These are phyloP conservation scores for Chaetura pelagica DNA, from an alignment of 2,113 vertebrate genomes.

Conservation along the genomic window DNA sequence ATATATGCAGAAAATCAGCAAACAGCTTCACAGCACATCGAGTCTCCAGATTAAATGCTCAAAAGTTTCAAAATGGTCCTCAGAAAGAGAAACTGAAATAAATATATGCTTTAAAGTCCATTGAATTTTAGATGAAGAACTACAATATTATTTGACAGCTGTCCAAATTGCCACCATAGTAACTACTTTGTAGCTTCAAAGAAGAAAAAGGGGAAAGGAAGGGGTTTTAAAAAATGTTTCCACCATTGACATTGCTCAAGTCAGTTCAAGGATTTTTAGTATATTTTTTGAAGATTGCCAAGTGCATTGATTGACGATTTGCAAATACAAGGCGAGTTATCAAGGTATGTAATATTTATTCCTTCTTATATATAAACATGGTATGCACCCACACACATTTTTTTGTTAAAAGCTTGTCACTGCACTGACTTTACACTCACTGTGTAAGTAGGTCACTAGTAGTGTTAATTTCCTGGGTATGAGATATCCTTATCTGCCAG, in stretches of 20 bases:
- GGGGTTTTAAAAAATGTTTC: background rate
- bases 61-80: background rate
- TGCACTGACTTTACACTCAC: background rate
- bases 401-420: background rate
- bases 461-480: background rate
- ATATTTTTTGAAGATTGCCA: background rate
- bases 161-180: background rate
- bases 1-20: background rate
- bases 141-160: background rate
- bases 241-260: background rate
- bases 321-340: background rate
- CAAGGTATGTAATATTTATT: background rate
- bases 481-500: background rate
- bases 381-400: background rate
- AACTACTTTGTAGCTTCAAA: background rate
- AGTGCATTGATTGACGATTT: background rate
- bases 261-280: background rate
- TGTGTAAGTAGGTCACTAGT: background rate
- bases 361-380: background rate
- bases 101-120: accelerated
- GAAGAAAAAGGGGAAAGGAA: background rate
- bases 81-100: background rate
- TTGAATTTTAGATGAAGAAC: background rate
- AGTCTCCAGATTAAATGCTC: background rate
- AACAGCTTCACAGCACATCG: background rate